These are phyloP conservation scores for Burhinus bistriatus DNA, from an alignment of 2,113 vertebrate genomes.

Conservation along the genomic window DNA sequence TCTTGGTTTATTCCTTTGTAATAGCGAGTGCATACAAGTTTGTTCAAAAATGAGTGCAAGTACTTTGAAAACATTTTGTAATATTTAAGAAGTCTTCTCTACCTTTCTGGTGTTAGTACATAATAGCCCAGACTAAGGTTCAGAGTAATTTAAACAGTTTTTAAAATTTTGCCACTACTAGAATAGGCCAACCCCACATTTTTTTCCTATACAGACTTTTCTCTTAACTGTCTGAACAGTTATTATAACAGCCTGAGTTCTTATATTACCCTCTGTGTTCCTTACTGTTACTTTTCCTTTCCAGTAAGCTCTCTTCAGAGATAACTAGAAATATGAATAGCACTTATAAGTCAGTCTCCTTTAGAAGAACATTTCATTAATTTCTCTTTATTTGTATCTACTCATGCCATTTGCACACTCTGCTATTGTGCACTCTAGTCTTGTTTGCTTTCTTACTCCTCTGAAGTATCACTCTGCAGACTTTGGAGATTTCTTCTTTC, in stretches of 20 bases:
- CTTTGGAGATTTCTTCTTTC: background rate
- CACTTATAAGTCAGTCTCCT: background rate
- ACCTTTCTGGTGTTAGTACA: background rate
- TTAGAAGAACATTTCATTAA: background rate
- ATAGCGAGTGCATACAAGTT: background rate
- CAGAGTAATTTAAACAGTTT: background rate
- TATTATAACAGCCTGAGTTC: background rate
- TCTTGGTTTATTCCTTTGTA: background rate
- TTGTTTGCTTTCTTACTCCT: background rate
- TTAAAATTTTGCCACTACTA: background rate
- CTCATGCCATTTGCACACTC: background rate
- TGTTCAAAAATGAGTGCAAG: background rate
- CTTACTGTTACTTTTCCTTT: background rate
- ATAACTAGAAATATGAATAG: background rate
- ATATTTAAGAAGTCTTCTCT: background rate
- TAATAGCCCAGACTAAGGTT: background rate
- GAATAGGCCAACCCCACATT: background rate
- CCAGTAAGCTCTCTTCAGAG: background rate
- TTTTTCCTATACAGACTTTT: background rate
- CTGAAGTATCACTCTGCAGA: background rate
- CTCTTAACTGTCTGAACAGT: background rate
- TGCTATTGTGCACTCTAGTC: background rate
- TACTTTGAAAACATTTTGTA: background rate
- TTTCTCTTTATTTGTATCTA: background rate
- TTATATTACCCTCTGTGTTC: background rate